Percentiles rank a stretch among this genome's conserved stretches.
Evolutionary conservation across 30 jellyfish, hydroid and myxozoan genomes (phyloP).

Genomic region (Aurelia sp.): DNA sequence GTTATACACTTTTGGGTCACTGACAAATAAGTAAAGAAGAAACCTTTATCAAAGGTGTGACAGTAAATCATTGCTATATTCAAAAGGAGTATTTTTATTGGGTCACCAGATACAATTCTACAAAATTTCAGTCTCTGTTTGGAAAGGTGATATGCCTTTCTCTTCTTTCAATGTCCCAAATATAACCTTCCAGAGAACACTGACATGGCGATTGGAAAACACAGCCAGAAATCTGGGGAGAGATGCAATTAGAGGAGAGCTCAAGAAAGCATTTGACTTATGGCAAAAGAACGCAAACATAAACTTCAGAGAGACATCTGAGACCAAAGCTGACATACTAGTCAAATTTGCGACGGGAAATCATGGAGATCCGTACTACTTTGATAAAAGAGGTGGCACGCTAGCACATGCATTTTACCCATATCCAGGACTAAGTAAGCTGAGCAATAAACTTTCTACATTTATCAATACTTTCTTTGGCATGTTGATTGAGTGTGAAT

Average conservation of each 20-base stretch:
- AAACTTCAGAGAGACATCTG: slow-evolving; percentile 50
- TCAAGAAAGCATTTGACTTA: slow-evolving; percentile 55
- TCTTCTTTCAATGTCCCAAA: background rate
- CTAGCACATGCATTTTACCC: slow-evolving; percentile 94
- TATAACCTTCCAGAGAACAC: slow-evolving; percentile 22
- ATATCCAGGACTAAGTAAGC: slow-evolving; percentile 51
- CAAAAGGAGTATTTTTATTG: no score
- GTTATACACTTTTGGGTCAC: no score
- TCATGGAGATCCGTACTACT: slow-evolving; percentile 78
- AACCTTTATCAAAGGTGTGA: no score
- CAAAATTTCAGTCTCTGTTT: background rate
- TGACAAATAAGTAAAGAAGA: no score
- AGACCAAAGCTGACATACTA: slow-evolving; percentile 25
- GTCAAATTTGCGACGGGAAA: slow-evolving; percentile 55
- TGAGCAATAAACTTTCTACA: background rate
- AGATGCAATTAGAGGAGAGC: slow-evolving; percentile 51
- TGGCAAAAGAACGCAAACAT: slow-evolving; percentile 75
- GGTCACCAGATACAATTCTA: background rate
- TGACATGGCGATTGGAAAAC: slow-evolving; percentile 74
- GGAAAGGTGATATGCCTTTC: background rate
- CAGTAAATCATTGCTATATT: no score
- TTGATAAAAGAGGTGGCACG: slow-evolving; percentile 82
- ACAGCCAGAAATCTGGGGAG: slow-evolving; percentile 53
- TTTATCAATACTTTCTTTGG: background rate
- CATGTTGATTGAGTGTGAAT: no score